phyloP scores from a whole-genome alignment of 2,113 vertebrate species.

The Trichechus manatus region DNA sequence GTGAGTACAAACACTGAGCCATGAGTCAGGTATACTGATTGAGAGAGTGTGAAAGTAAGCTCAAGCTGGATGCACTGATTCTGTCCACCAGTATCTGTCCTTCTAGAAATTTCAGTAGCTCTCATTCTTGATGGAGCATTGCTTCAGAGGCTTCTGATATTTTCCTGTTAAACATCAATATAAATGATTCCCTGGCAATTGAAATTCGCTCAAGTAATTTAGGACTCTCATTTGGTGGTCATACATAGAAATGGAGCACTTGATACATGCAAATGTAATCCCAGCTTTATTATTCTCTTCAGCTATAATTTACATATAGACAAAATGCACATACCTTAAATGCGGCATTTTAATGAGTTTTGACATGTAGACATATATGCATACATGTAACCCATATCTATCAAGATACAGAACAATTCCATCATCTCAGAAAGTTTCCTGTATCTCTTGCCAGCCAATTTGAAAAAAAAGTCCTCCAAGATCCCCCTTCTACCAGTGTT shows the following conservation, averaged over 20 bases:
- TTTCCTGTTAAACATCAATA: constrained; percentile 34
- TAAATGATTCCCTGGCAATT: constrained; percentile 27
- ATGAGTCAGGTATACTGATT: constrained; percentile 21
- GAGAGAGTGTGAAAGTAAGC: not conserved
- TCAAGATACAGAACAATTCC: not conserved
- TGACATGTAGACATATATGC: not conserved
- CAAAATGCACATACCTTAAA: constrained; percentile 23
- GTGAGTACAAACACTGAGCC: constrained; percentile 21
- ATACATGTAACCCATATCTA: not conserved
- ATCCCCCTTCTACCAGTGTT: too few species aligned
- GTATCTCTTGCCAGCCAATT: not conserved
- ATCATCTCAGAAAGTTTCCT: not conserved
- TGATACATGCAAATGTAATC: not conserved
- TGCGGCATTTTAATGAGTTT: constrained; percentile 25
- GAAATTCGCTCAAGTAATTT: constrained; percentile 37
- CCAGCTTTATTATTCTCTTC: constrained; percentile 17
- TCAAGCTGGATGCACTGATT: not conserved
- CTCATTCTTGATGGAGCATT: not conserved
- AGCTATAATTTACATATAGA: not conserved
- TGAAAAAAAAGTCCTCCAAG: not conserved
- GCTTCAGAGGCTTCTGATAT: not conserved
- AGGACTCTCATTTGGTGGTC: not conserved
- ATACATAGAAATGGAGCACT: constrained; percentile 21
- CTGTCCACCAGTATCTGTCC: not conserved
- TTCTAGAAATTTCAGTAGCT: not conserved